Evolutionary conservation across 2,888 invertebrate species (phyloP).

Genomic region (Silvanus unidentatus): DNA sequence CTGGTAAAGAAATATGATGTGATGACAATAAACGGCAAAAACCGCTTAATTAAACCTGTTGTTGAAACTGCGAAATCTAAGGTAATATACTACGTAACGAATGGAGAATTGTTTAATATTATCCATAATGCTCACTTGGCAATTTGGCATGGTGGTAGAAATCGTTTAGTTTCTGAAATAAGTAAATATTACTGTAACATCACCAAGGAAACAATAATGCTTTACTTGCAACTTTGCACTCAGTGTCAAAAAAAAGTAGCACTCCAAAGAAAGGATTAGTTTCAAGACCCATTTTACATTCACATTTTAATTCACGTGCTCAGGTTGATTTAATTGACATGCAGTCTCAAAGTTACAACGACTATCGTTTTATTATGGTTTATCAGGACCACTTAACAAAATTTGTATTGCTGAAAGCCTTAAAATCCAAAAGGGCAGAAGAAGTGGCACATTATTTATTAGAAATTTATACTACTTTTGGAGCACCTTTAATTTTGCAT

Average conservation of each 20-base stretch:
- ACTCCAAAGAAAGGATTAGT: too few species aligned
- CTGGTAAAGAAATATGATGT: too few species aligned
- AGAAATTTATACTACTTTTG: conserved; percentile 28
- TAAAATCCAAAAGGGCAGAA: conserved; percentile 25
- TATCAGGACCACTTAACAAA: conserved; percentile 26
- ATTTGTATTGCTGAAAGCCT: conserved; percentile 23
- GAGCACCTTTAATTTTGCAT: conserved; percentile 29
- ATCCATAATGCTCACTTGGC: conserved; percentile 21
- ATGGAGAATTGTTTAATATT: conserved; percentile 16
- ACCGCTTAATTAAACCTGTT: too few species aligned
- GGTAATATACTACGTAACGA: conserved; percentile 12
- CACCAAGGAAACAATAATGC: too few species aligned
- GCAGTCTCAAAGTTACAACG: conserved; percentile 20
- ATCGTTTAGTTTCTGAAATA: conserved; percentile 23
- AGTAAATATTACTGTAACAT: too few species aligned
- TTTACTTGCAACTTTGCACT: too few species aligned
- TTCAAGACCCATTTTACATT: too few species aligned
- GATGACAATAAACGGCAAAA: too few species aligned
- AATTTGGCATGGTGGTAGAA: conserved; percentile 31
- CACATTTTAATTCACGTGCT: too few species aligned
- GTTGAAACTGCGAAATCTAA: too few species aligned
- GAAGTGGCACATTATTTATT: conserved; percentile 25
- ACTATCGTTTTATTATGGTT: conserved; percentile 22
- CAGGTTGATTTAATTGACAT: too few species aligned
- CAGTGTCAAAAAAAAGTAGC: too few species aligned